Evolutionary conservation across 2,113 vertebrate genomes (phyloP).

Genomic region (Silurus meridionalis): DNA sequence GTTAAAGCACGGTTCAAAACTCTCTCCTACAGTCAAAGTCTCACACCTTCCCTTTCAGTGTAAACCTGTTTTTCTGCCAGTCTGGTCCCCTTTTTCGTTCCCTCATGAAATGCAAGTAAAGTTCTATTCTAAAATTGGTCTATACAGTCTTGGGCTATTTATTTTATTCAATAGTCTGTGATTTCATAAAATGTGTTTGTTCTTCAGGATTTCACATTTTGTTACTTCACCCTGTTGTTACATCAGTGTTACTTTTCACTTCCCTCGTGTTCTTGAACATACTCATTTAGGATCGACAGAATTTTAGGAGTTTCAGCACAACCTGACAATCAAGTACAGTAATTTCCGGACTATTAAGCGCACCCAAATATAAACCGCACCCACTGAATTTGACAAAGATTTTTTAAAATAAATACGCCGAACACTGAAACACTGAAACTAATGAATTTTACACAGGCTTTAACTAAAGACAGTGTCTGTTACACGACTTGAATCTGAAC

Average conservation of each 20-base stretch:
- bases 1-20: constrained; percentile 68
- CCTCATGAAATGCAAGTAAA: constrained; percentile 89
- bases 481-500: no score
- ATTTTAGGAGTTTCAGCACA: background rate
- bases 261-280: background rate
- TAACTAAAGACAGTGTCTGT: no score
- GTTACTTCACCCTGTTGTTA: background rate
- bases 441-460: no score
- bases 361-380: no score
- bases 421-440: no score
- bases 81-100: constrained; percentile 50
- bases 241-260: background rate
- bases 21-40: constrained; percentile 47
- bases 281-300: background rate
- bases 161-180: no score
- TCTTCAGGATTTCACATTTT: background rate
- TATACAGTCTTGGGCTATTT: background rate
- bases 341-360: no score
- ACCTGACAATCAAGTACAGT: background rate
- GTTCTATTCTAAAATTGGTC: constrained; percentile 48
- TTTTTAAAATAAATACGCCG: no score
- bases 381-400: no score
- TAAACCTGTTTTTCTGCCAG: constrained; percentile 70
- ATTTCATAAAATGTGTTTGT: background rate
- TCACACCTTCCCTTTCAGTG: constrained; percentile 51